These are phyloP conservation scores for Osmoderma eremita DNA, from an alignment of 2,888 invertebrate species.

Conservation along the genomic window DNA sequence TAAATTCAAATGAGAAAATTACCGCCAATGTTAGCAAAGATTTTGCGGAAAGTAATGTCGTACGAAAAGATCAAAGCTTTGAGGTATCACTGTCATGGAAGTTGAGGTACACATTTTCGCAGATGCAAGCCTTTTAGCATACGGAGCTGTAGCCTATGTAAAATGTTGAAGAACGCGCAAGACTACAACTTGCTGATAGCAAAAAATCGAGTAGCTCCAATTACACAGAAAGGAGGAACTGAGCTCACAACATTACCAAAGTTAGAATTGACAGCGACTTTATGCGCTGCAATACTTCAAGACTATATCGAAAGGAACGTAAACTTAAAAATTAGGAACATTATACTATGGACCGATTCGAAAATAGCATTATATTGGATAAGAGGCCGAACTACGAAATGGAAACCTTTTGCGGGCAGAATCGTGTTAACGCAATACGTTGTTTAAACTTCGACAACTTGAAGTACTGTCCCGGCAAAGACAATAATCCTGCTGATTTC, in stretches of 20 bases:
- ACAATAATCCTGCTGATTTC: neutral
- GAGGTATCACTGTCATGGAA: too few species aligned
- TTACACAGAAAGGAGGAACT: neutral
- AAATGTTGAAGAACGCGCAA: neutral
- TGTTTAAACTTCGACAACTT: neutral
- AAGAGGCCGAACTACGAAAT: constrained; percentile 2
- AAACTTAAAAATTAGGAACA: neutral
- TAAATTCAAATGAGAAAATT: neutral
- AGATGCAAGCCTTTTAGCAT: neutral
- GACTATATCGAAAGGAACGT: neutral
- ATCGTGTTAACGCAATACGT: neutral
- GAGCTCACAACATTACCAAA: neutral
- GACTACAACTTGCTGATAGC: neutral
- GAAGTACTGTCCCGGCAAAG: neutral
- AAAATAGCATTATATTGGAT: neutral
- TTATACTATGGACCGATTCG: neutral
- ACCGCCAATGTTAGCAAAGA: too few species aligned
- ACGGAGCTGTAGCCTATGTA: neutral
- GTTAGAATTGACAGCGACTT: neutral
- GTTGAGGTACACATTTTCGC: neutral
- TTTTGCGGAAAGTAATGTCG: too few species aligned
- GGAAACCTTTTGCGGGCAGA: neutral
- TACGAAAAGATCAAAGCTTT: too few species aligned
- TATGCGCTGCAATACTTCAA: neutral
- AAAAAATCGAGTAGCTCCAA: neutral